Conservation (phyloP, 2,888 invertebrate genomes). For the Cancer borealis region DNA sequence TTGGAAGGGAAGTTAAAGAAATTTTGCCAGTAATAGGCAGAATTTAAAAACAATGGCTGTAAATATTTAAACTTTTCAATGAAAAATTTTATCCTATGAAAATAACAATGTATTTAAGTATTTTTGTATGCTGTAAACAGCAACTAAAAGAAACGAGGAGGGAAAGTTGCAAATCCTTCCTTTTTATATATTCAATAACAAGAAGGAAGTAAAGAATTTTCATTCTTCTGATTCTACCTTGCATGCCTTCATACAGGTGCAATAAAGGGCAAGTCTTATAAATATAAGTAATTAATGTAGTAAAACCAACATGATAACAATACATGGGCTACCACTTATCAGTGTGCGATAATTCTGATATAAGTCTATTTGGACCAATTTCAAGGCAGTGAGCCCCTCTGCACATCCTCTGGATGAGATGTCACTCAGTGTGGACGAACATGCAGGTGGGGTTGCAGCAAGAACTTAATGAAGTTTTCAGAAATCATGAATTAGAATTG, state of each 20-base stretch:
- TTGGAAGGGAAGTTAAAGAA: not conserved
- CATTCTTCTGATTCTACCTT: not conserved
- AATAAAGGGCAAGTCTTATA: not conserved
- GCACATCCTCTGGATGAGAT: not conserved
- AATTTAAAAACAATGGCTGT: not conserved
- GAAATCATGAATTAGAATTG: not conserved
- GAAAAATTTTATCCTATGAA: not conserved
- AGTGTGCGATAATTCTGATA: not conserved
- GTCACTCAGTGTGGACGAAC: not conserved
- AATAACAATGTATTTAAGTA: not conserved
- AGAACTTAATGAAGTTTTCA: not conserved
- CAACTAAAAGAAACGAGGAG: not conserved
- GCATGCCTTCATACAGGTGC: not conserved
- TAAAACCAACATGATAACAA: no score
- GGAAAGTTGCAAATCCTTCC: not conserved
- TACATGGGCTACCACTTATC: not conserved
- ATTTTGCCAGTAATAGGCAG: not conserved
- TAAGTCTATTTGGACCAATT: no score
- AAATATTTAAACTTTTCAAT: not conserved
- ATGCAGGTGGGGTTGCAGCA: not conserved
- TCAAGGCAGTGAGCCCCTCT: not conserved
- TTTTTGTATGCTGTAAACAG: not conserved
- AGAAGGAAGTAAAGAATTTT: not conserved
- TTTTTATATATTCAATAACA: not conserved
- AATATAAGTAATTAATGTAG: not conserved